Conservation (phyloP, 2,888 invertebrate species). For the Philereme vetulata region DNA sequence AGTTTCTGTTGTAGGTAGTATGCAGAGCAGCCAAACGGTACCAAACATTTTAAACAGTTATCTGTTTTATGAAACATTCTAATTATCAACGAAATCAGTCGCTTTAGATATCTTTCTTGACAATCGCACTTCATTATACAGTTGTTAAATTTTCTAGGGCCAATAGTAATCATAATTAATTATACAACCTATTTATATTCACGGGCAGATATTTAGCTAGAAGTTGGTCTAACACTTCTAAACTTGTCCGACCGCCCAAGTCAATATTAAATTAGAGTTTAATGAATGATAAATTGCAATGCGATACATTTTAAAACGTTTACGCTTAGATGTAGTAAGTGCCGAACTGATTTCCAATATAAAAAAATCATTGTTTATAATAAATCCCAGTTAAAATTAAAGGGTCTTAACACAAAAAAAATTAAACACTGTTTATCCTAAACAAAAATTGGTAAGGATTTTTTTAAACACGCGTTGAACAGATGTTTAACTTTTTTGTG, state of each 20-base stretch:
- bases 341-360: not conserved
- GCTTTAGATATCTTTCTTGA: slow-evolving; percentile 19
- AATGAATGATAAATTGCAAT: not conserved
- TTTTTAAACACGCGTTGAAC: too few relatives aligned
- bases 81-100: slow-evolving; percentile 18
- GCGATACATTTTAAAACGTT: too few relatives aligned
- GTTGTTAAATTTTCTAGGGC: slow-evolving; percentile 18
- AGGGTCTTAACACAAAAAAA: too few relatives aligned
- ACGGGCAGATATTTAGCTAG: not conserved
- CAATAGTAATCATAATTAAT: slow-evolving; percentile 5
- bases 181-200: slow-evolving; percentile 6
- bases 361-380: not conserved
- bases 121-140: slow-evolving; percentile 12
- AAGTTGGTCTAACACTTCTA: slow-evolving; percentile 1
- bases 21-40: slow-evolving; percentile 59
- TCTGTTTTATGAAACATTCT: slow-evolving; percentile 21
- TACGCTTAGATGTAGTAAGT: not conserved
- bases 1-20: slow-evolving; percentile 41
- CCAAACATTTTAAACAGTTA: slow-evolving; percentile 51
- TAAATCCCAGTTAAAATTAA: too few relatives aligned
- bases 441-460: too few relatives aligned
- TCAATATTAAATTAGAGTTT: slow-evolving; percentile 3
- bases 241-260: slow-evolving; percentile 4
- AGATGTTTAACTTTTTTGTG: too few relatives aligned
- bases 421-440: too few relatives aligned